Conservation (phyloP, 2,113 vertebrate species). For the Aegotheles bennettii region DNA sequence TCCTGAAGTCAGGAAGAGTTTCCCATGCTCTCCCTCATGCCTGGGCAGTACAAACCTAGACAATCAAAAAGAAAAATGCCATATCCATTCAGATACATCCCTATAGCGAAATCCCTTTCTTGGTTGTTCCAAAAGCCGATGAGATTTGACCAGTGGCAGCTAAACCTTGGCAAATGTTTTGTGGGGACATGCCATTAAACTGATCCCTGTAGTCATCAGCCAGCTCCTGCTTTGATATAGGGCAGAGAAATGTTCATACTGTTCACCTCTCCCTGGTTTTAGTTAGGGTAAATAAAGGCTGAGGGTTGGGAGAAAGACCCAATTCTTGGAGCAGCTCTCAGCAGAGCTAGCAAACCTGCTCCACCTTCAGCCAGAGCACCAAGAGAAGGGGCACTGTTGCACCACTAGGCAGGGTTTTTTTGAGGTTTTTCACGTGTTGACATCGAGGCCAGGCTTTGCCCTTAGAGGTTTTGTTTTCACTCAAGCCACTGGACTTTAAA, state of each 20-base stretch:
- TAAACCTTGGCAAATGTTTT: background rate
- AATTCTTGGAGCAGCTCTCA: background rate
- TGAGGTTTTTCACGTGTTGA: background rate
- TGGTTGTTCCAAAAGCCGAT: background rate
- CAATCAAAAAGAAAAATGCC: background rate
- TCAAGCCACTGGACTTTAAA: conserved; percentile 63
- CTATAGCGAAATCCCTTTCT: background rate
- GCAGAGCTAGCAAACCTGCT: background rate
- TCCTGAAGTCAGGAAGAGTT: background rate
- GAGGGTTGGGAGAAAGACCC: background rate
- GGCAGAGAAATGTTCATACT: background rate
- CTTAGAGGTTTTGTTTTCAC: conserved; percentile 28
- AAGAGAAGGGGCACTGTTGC: background rate
- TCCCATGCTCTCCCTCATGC: background rate
- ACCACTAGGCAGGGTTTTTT: background rate
- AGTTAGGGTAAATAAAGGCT: rapidly evolving
- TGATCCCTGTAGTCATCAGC: background rate
- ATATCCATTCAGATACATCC: background rate
- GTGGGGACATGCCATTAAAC: rapidly evolving
- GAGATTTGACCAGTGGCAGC: background rate
- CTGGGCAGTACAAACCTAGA: background rate
- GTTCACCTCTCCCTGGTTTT: rapidly evolving
- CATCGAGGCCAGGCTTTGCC: background rate
- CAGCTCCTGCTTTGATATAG: background rate
- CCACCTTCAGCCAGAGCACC: rapidly evolving